A percentile compares a stretch with the other conserved stretches of the same genome.
Evolutionary conservation across 2,888 invertebrate genomes (phyloP).

Genomic region (Dynastes hyllus): DNA sequence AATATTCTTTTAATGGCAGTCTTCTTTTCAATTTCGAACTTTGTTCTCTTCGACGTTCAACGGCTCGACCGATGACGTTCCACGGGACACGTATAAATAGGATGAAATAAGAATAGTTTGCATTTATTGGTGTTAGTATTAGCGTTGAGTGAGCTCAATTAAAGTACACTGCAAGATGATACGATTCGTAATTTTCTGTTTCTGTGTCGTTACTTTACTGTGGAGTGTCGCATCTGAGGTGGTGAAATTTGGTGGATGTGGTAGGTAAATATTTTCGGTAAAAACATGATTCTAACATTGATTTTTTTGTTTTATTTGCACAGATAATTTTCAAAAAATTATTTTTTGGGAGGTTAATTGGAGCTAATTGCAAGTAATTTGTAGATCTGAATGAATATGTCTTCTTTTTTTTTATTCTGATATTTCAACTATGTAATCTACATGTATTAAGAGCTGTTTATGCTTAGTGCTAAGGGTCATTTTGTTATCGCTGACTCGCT

Average conservation of each 20-base stretch:
- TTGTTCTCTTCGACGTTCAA: conserved; percentile 27
- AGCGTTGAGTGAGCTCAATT: neutral
- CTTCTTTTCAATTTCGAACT: conserved; percentile 21
- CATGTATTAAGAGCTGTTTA: neutral
- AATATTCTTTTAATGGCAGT: conserved; percentile 10
- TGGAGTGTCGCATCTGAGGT: conserved; percentile 47
- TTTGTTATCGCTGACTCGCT: no score
- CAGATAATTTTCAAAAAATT: no score
- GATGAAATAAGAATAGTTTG: conserved; percentile 27
- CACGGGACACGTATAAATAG: conserved; percentile 34
- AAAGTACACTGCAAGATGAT: conserved; percentile 39
- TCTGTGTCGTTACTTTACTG: conserved; percentile 49
- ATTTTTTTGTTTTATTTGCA: neutral
- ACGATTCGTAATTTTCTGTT: conserved; percentile 49
- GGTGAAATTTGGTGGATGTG: conserved; percentile 48
- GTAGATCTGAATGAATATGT: neutral
- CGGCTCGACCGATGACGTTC: neutral
- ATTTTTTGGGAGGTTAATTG: neutral
- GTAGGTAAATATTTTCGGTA: conserved; percentile 51
- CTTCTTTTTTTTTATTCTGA: neutral
- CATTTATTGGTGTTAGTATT: conserved; percentile 33
- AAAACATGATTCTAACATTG: conserved; percentile 1
- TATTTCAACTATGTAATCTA: neutral
- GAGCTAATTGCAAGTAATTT: neutral
- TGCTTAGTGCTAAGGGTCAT: neutral